Evolutionary conservation across 2,888 invertebrate species (phyloP), one percentile per base, ranked within the genome.

Genomic region (Agrochola macilenta): DNA sequence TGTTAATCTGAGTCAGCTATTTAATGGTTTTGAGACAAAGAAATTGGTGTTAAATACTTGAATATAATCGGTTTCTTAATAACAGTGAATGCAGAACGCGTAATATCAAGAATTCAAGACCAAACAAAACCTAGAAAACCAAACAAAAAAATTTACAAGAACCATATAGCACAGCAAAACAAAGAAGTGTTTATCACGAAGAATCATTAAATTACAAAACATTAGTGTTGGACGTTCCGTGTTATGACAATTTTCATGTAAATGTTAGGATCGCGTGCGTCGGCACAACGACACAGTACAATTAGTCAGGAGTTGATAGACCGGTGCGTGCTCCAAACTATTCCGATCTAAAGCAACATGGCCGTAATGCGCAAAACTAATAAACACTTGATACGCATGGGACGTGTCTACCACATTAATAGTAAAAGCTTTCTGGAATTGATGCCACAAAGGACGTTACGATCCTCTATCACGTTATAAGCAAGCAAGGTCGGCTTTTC

Each of bases 181-280:
- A 88, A 76, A 77, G 65, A 78, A 81, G 81, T 81, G 84, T 89
- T 85, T 88, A 77, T 68, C 76, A 72, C 81, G 79, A 79, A 79
- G 73, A 81, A 79, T 83, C 82, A 82, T 87, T 87, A 84, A 83
- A 87, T 83, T 83, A 88, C 88, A 83, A 84, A 87, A 84, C 84
- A 87, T 83, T 82, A 70, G 66, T 78, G 68, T 57, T 61, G 49
- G 74, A 77, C 70, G 87, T 89, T 88, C 88, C 87, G 86, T 89
- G 85, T 89, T 88, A 90, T 91, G 90, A 88, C 83, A 76, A 84
- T 89, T 90, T 91, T 88, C 88, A 91, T 89, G 87, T 92, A 89
- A 92, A 93, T 91, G 90, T 85, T 87, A 78, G 82, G 81, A 90
- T 93, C 87, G 93, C 91, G 92, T 92, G 92, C 78, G 49, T 69